phyloP scores from a whole-genome alignment of 2,888 invertebrate species.

The Acronicta aceris region DNA sequence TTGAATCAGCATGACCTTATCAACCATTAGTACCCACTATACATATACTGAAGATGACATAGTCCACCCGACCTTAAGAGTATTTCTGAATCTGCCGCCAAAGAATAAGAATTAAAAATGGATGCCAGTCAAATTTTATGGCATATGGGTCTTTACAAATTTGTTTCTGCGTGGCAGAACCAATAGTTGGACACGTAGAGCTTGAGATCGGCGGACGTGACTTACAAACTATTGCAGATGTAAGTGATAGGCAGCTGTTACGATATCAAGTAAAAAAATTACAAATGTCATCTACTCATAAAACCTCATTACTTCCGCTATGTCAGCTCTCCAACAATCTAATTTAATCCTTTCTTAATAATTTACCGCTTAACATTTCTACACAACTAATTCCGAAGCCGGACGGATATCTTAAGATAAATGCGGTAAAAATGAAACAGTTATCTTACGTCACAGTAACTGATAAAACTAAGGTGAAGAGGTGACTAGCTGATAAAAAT shows the following conservation, averaged over 20 bases:
- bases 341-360: slow-evolving; percentile 31
- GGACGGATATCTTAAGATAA: slow-evolving; percentile 46
- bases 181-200: not conserved
- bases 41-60: not conserved
- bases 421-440: slow-evolving; percentile 51
- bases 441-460: slow-evolving; percentile 45
- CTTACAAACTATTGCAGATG: not conserved
- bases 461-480: slow-evolving; percentile 53
- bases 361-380: slow-evolving; percentile 28
- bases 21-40: not conserved
- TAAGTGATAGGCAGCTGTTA: not conserved
- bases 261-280: not conserved
- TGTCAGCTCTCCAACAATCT: slow-evolving; percentile 16
- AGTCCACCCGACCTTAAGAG: not conserved
- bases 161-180: not conserved
- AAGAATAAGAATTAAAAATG: not conserved
- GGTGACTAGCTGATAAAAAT: slow-evolving; percentile 57
- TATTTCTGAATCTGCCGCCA: no score
- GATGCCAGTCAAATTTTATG: no score
- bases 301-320: not conserved
- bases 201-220: not conserved
- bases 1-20: no score
- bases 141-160: not conserved
- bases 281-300: not conserved
- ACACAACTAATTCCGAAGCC: slow-evolving; percentile 29